Evolutionary conservation across 2,888 invertebrate species (phyloP), one percentile per base, ranked within the genome.

Genomic region (Ophion costatus): DNA sequence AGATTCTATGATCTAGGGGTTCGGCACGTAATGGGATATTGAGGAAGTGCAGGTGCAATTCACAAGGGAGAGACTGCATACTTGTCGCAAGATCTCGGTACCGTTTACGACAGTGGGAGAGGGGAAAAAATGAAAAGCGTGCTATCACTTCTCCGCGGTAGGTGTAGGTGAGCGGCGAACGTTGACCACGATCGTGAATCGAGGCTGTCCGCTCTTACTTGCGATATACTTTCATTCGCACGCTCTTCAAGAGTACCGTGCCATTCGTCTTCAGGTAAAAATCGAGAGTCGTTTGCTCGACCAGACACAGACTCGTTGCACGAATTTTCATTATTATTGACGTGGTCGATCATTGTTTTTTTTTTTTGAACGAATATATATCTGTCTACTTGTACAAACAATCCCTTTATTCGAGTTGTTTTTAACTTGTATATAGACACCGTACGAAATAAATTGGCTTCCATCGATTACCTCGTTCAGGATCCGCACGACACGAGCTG

Each of bases 401-500:
- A 63, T 64, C 45, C 45, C 56, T 69, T 45, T n/a, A 69, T 57
- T 42, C 17, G 6, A 22, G 9, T 33, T 10, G 0, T 56, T 42
- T 69, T 59, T 33, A 14, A n/a, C 42, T 45, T 29, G 20, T 75
- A 38, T 59, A 42, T 74, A 61, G 45, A 29, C n/a, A 56, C 29
- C 20, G 17, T 2, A 17, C 17, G 51, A 51, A 51, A 51, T 59
- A 59, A 57, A 57, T 38, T 11, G 24, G 38, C 20, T 59, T 38
- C 45, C 10, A 70, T 78, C 45, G 69, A 66, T 90, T 89, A 92
- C 93, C 91, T 93, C 90, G 59, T 90, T 89, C 20, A 92, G 69
- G 69, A 91, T 75, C n/a, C 88, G 80, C 11, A 87, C 87, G 78
- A 93, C 84, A 20, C 90, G 89, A 20, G 87, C 89, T 9, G 85